A percentile compares a stretch with the other conserved stretches of the same genome.
These are phyloP conservation scores for Eublepharis macularius DNA, from an alignment of 2,113 vertebrate species.

Conservation along the genomic window DNA sequence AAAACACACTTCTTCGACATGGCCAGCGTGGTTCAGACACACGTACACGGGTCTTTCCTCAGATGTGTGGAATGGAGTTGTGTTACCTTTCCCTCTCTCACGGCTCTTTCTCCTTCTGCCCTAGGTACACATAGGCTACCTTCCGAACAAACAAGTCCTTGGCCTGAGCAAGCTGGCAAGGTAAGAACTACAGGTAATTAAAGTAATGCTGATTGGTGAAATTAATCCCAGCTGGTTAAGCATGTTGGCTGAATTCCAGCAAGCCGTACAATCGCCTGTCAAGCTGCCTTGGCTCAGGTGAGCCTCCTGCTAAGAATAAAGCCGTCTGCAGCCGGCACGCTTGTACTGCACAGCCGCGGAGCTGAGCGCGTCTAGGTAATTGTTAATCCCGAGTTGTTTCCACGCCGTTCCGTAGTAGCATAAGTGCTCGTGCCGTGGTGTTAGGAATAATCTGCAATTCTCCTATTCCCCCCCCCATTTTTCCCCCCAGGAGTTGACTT, in stretches of 20 bases:
- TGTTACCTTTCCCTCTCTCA: constrained; percentile 36
- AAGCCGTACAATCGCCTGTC: not conserved
- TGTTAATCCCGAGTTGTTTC: too few relatives aligned
- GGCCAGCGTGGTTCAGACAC: not conserved
- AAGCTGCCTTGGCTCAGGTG: constrained; percentile 17
- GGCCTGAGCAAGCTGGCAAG: constrained; percentile 98
- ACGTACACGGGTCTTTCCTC: constrained; percentile 37
- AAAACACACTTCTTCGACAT: constrained; percentile 9
- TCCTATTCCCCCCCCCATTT: too few relatives aligned
- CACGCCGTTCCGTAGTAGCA: too few relatives aligned
- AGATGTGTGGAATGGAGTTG: accelerated
- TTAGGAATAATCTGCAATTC: too few relatives aligned
- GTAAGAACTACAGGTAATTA: constrained; percentile 73
- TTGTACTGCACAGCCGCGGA: too few relatives aligned
- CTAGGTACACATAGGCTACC: constrained; percentile 97
- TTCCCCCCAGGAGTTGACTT: too few relatives aligned
- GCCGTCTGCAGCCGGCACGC: too few relatives aligned
- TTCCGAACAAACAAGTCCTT: constrained; percentile 97
- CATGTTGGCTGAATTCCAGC: constrained; percentile 30
- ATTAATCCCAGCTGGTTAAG: constrained; percentile 47
- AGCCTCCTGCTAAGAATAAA: too few relatives aligned
- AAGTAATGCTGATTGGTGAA: constrained; percentile 49
- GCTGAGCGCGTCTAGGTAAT: too few relatives aligned
- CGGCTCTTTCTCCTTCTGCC: constrained; percentile 33
- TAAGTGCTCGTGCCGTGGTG: too few relatives aligned